Conservation (phyloP, 2,888 invertebrate genomes). For the Xanthostigma xanthostigma region DNA sequence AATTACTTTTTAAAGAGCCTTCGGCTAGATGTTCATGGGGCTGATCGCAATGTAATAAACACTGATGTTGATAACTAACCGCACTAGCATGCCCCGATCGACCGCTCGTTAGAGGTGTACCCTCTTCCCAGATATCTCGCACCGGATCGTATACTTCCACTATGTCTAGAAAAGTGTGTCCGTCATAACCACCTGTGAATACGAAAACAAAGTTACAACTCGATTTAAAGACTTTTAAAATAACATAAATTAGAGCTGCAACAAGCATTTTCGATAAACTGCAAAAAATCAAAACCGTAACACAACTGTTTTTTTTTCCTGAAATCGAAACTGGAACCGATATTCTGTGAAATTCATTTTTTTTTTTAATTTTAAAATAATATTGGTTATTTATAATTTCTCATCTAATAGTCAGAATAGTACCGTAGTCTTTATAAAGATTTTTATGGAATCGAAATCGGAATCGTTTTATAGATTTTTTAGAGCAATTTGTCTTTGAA, state of each 20-base stretch:
- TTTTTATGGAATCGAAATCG: too few species aligned
- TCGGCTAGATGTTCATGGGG: conserved; percentile 3
- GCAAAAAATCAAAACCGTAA: too few species aligned
- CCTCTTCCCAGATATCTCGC: conserved; percentile 59
- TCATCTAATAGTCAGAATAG: too few species aligned
- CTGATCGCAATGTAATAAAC: conserved; percentile 31
- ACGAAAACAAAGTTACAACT: conserved; percentile 2
- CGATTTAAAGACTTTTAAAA: background rate
- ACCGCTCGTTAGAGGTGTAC: conserved; percentile 65
- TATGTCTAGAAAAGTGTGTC: conserved; percentile 64
- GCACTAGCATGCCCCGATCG: conserved; percentile 87
- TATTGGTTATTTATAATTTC: too few species aligned
- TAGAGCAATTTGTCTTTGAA: background rate
- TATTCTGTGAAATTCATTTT: too few species aligned
- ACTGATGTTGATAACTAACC: conserved; percentile 65
- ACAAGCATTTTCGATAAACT: too few species aligned
- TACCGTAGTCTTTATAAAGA: too few species aligned
- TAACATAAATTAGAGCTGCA: background rate
- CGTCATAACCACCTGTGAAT: conserved; percentile 73
- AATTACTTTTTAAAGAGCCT: background rate
- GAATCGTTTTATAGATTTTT: too few species aligned
- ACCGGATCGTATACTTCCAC: conserved; percentile 81
- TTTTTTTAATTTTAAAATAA: too few species aligned
- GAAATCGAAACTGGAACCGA: too few species aligned
- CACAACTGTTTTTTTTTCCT: too few species aligned